Base-by-base conservation (phyloP, 2,113 vertebrate species). In the Vulpes lagopus region DNA sequence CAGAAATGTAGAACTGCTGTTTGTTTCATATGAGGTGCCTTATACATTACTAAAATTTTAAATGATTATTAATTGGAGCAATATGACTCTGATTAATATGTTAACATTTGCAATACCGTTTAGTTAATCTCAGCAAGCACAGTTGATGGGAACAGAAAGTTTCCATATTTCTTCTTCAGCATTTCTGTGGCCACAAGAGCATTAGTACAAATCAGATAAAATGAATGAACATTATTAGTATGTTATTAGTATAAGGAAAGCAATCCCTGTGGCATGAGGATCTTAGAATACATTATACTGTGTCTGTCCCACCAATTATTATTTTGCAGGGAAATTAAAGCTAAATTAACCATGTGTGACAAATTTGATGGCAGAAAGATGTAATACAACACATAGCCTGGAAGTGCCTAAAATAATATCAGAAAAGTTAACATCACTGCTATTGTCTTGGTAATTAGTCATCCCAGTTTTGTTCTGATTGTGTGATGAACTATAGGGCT, bases 191-290 rank as follows among this genome's bases (percentile, higher is more conserved):
- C 5, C 32, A 69, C 9, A 82, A 87, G 3, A 79, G 2, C 11
- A 87, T 79, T 76, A 82, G 17, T 55, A 49, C 27, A 85, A 96
- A 55, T 96, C n/a, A 60, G 87, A 51, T 59, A 87, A 83, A 79
- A 95, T 38, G 38, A 85, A 67, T 38, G 9, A 49, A 38, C 0
- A 60, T 43, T 85, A 60, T 60, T 86, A 86, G 4, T 25, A 62
- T 17, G 2, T 23, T 67, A 8, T 27, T 38, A 82, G 9, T 27
- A 27, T 85, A 60, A 90, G 1, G 4, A 81, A 67, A 10, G 5
- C 3, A 49, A 91, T 92, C 17, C 2, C 25, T 73, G 25, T 20
- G 16, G 25, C 23, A 49, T 49, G 19, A 25, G 23, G 0, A 55
- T 74, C 11, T 73, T 65, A 89, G 17, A 74, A 43, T 35, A 78